phyloP scores from a whole-genome alignment of 2,113 vertebrate species.

The Nycticorax nycticorax region DNA sequence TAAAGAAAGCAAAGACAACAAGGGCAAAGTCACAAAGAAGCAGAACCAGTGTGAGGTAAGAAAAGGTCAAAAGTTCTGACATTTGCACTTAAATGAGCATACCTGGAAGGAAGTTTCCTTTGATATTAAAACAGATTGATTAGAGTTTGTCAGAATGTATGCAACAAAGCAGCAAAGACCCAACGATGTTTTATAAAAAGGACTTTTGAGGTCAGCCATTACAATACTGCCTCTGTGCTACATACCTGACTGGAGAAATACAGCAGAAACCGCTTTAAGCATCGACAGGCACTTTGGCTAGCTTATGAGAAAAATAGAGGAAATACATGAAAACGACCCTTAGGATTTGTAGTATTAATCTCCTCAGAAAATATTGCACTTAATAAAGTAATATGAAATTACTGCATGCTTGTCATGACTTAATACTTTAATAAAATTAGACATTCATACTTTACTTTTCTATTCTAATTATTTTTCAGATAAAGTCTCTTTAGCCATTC shows the following conservation, averaged over 20 bases:
- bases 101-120: slow-evolving; percentile 26
- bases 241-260: neutral
- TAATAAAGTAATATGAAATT: neutral
- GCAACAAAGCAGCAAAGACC: neutral
- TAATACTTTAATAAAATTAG: neutral
- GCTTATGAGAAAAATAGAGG: neutral
- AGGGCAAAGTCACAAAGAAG: slow-evolving; percentile 1
- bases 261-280: neutral
- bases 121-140: slow-evolving; percentile 36
- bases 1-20: neutral
- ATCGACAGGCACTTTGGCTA: neutral
- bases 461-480: neutral
- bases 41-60: neutral
- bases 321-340: neutral
- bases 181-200: neutral
- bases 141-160: slow-evolving; percentile 4
- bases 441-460: neutral
- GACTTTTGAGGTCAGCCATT: slow-evolving; percentile 20
- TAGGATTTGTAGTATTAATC: neutral
- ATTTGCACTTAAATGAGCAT: neutral
- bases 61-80: slow-evolving; percentile 56
- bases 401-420: neutral
- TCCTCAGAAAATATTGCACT: neutral
- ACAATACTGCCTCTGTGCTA: neutral
- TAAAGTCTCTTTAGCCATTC: neutral